phyloP scores from a whole-genome alignment of 2,797 vertebrate species.

The Sebastes paucispinis region DNA sequence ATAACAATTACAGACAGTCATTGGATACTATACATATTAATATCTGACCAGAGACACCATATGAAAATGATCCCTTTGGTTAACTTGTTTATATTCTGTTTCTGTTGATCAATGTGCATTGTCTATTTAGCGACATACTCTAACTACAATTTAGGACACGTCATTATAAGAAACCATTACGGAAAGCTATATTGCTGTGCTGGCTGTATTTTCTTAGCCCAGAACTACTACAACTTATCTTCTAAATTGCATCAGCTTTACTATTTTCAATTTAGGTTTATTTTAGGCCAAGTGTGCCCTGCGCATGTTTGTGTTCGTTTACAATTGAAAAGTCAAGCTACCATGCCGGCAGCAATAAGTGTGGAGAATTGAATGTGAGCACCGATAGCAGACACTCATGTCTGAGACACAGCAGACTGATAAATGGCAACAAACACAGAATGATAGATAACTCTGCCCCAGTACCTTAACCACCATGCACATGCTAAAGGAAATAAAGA shows the following conservation, averaged over 20 bases:
- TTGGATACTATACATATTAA: slow-evolving; percentile 9
- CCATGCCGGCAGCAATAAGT: slow-evolving; percentile 4
- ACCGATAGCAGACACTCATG: slow-evolving; percentile 6
- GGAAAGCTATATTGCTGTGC: neutral
- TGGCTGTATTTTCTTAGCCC: neutral
- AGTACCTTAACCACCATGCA: neutral
- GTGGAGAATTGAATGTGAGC: slow-evolving; percentile 20
- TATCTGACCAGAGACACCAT: neutral
- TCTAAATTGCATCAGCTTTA: neutral
- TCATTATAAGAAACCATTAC: neutral
- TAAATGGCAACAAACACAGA: slow-evolving; percentile 29
- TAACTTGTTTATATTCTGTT: neutral
- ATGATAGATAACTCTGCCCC: slow-evolving; percentile 24
- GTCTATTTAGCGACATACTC: neutral
- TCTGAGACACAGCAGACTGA: slow-evolving; percentile 14
- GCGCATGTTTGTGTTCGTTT: slow-evolving; percentile 12
- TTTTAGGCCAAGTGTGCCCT: neutral
- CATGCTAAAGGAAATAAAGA: slow-evolving; percentile 5
- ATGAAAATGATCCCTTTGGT: neutral
- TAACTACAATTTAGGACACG: neutral
- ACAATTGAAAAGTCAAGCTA: slow-evolving; percentile 12
- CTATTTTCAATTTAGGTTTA: neutral
- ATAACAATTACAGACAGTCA: slow-evolving; percentile 4
- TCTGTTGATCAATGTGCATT: neutral
- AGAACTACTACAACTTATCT: neutral